These are phyloP conservation scores for Muraenolepis orangiensis DNA, from an alignment of 2,797 vertebrate species.

Conservation along the genomic window DNA sequence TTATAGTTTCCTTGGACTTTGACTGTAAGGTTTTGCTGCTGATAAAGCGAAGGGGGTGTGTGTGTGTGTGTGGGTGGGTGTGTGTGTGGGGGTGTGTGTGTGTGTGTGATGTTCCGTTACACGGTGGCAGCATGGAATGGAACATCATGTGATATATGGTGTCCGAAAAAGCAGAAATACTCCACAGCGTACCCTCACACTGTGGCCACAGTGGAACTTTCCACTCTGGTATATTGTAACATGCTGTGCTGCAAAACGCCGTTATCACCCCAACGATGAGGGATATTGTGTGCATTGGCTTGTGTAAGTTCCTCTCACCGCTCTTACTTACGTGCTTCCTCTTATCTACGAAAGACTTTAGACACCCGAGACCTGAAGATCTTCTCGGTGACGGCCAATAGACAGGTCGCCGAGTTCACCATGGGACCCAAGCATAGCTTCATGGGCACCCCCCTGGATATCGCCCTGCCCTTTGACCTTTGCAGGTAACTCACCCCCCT, in stretches of 20 bases:
- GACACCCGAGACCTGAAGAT: constrained; percentile 86
- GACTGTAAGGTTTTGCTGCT: neutral
- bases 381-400: constrained; percentile 78
- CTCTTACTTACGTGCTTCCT: neutral
- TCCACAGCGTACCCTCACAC: too few species aligned
- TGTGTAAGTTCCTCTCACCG: neutral
- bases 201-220: neutral
- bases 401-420: constrained; percentile 77
- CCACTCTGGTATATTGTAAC: neutral
- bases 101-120: too few species aligned
- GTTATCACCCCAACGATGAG: neutral
- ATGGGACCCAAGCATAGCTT: constrained; percentile 84
- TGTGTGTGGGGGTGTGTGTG: too few species aligned
- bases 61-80: neutral
- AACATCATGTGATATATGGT: neutral
- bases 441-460: constrained; percentile 86
- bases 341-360: constrained; percentile 75
- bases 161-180: neutral
- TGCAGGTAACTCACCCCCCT: constrained; percentile 77
- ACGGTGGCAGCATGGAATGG: neutral
- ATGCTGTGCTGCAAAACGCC: neutral
- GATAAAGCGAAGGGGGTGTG: neutral
- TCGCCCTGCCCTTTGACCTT: constrained; percentile 82
- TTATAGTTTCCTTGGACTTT: constrained; percentile 10
- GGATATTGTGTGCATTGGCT: neutral